These are phyloP conservation scores for Varanus komodoensis DNA, from an alignment of 2,113 vertebrate genomes.

Conservation along the genomic window DNA sequence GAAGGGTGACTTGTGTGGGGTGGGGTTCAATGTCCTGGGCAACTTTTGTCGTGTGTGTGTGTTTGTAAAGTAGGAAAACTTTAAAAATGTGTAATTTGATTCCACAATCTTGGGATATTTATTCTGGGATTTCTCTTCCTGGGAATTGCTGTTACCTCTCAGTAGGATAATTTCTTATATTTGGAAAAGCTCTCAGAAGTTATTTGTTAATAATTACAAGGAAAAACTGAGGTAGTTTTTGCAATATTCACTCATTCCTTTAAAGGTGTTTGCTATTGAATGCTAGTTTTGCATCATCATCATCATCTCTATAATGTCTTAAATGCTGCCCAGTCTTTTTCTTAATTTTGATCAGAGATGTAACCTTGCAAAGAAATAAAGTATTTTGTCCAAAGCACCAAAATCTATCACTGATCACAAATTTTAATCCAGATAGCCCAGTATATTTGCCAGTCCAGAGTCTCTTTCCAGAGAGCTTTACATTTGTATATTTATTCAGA, in stretches of 20 bases:
- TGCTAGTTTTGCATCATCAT: neutral
- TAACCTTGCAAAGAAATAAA: neutral
- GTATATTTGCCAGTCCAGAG: neutral
- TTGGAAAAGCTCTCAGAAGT: neutral
- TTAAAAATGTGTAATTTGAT: neutral
- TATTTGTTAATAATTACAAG: neutral
- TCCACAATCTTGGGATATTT: neutral
- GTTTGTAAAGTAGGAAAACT: too few relatives aligned
- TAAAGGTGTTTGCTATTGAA: neutral
- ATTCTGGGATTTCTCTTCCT: neutral
- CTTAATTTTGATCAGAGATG: neutral
- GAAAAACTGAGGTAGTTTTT: neutral
- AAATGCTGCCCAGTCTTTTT: neutral
- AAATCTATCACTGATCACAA: neutral
- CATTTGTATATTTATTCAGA: neutral
- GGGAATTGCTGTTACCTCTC: neutral
- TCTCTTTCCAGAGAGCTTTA: neutral
- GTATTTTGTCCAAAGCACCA: neutral
- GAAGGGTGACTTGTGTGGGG: too few relatives aligned
- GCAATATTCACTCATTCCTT: neutral
- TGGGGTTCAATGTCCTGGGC: too few relatives aligned
- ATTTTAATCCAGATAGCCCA: neutral
- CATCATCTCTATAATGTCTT: neutral
- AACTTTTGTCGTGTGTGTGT: too few relatives aligned
- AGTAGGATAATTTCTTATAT: neutral